Percentiles rank a stretch among this genome's conserved stretches.
Evolutionary conservation across 2,797 vertebrate species (phyloP).

Genomic region (Melanogrammus aeglefinus): DNA sequence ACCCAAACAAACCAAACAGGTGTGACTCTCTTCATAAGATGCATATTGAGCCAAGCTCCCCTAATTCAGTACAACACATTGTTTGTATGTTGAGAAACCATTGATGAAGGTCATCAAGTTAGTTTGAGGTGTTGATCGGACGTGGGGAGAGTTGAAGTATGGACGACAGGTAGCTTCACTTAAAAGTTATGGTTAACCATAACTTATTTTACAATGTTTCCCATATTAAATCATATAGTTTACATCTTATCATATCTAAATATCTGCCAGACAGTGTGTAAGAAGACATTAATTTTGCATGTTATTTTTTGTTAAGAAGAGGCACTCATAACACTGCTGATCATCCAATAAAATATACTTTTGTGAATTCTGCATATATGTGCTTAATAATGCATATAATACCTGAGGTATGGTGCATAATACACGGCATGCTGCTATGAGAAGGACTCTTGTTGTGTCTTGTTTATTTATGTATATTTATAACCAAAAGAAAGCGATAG

Average conservation of each 20-base stretch:
- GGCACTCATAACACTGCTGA: conserved; percentile 33
- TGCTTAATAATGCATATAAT: conserved; percentile 35
- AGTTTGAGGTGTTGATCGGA: too few relatives aligned
- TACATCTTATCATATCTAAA: not conserved
- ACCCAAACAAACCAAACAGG: not conserved
- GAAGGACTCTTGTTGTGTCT: conserved; percentile 24
- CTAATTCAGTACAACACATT: not conserved
- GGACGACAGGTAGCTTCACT: not conserved
- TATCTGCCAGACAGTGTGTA: not conserved
- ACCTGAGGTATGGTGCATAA: conserved; percentile 57
- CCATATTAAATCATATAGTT: not conserved
- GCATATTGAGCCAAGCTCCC: not conserved
- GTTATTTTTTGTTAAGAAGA: conserved; percentile 8
- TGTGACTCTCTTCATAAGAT: not conserved
- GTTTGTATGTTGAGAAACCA: not conserved
- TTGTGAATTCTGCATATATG: conserved; percentile 36
- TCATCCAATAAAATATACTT: conserved; percentile 16
- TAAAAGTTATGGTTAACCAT: not conserved
- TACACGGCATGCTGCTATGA: conserved; percentile 42
- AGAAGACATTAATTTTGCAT: not conserved
- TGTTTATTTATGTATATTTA: not conserved
- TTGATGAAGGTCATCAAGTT: too few relatives aligned
- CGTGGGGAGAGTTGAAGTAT: not conserved
- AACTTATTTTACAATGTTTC: not conserved
- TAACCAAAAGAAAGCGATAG: conserved; percentile 27